Conservation (phyloP, 2,113 vertebrate species). For the Eurypyga helias region DNA sequence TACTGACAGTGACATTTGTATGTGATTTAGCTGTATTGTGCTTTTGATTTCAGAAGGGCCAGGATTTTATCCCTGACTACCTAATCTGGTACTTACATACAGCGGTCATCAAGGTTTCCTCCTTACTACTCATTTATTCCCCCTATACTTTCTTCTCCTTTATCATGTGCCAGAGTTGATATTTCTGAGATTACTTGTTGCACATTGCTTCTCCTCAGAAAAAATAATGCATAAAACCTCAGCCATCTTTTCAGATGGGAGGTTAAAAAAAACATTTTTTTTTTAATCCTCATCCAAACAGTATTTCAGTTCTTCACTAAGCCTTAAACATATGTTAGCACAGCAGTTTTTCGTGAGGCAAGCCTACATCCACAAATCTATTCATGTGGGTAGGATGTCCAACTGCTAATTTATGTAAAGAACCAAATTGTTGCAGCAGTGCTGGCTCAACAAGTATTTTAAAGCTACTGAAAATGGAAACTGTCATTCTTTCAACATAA, state of each 20-base stretch:
- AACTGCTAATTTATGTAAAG: not conserved
- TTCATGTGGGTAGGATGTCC: not conserved
- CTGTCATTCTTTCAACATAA: not conserved
- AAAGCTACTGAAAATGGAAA: not conserved
- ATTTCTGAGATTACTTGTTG: not conserved
- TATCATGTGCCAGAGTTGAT: not conserved
- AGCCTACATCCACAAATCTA: not conserved
- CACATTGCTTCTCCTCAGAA: not conserved
- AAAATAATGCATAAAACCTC: not conserved
- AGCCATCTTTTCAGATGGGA: not conserved
- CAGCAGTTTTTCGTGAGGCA: not conserved
- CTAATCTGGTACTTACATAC: not conserved
- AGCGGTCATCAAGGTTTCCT: not conserved
- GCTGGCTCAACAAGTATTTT: not conserved
- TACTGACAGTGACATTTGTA: not conserved
- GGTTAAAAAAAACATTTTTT: not conserved
- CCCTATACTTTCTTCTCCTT: not conserved
- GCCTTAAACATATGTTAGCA: not conserved
- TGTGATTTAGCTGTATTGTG: not conserved
- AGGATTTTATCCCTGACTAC: not conserved
- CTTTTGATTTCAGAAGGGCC: not conserved
- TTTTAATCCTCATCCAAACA: not conserved
- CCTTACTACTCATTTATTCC: not conserved
- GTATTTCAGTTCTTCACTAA: not conserved
- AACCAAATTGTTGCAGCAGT: not conserved